Percentiles rank a stretch among this genome's conserved stretches.
These are phyloP conservation scores for Nematostella vectensis DNA, from an alignment of 92 coral and sea anemone species.

Conservation along the genomic window DNA sequence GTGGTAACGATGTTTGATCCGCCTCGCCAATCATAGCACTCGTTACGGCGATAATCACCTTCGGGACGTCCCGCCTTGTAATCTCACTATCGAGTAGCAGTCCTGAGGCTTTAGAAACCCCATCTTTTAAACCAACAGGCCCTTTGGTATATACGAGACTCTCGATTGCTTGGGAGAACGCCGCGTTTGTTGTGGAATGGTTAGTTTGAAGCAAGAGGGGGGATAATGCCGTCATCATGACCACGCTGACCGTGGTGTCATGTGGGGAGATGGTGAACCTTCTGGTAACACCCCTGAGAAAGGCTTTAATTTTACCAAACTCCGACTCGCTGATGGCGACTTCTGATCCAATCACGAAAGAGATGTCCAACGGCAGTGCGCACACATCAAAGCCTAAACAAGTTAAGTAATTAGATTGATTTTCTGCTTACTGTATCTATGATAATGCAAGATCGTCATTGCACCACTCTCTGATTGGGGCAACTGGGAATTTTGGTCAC, in stretches of 20 bases:
- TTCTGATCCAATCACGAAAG: slow-evolving; percentile 56
- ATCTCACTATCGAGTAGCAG: slow-evolving; percentile 27
- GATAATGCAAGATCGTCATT: too few relatives aligned
- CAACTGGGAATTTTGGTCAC: too few relatives aligned
- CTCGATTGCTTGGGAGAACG: slow-evolving; percentile 38
- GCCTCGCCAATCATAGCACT: slow-evolving; percentile 30
- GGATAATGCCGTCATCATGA: slow-evolving; percentile 35
- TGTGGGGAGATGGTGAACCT: slow-evolving; percentile 36
- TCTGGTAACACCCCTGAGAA: slow-evolving; percentile 44
- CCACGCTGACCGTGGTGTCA: slow-evolving; percentile 30
- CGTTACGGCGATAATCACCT: slow-evolving; percentile 51
- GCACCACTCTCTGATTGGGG: too few relatives aligned
- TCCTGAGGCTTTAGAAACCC: slow-evolving; percentile 40
- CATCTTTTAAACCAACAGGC: slow-evolving; percentile 32
- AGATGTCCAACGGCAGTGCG: slow-evolving; percentile 38
- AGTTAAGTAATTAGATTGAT: background rate
- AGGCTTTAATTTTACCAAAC: slow-evolving; percentile 54
- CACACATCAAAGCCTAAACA: slow-evolving; percentile 34
- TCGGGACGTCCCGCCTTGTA: slow-evolving; percentile 40
- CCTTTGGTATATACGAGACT: slow-evolving; percentile 38
- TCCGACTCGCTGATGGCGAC: slow-evolving; percentile 36
- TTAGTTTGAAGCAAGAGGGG: slow-evolving; percentile 28
- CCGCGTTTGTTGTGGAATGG: slow-evolving; percentile 29
- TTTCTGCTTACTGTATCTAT: too few relatives aligned
- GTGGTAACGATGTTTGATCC: background rate